Base-by-base conservation (phyloP, 2,113 vertebrate genomes). In the Alosa alosa region DNA sequence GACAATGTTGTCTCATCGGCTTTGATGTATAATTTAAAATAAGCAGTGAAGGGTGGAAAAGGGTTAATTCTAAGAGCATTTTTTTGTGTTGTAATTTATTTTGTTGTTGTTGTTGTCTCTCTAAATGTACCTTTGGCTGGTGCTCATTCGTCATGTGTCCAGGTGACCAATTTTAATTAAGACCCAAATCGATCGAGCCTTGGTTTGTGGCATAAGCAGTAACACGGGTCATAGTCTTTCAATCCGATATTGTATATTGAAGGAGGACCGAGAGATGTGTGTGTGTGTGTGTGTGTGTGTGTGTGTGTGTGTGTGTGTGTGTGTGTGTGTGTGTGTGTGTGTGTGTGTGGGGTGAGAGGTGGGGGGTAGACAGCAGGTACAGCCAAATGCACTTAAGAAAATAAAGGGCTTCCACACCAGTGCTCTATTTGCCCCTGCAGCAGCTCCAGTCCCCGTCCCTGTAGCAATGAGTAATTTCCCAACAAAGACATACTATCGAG, bases 231-330 rank as follows among this genome's bases (percentile, higher is more conserved):
- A 72, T 72, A n/a, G 64, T 31, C n/a, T 72, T 31, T 72, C 64
- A 72, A 72, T n/a, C 9, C 64, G n/a, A 78, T 78, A 39, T 75
- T 39, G 9, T 39, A 15, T 75, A 36, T 78, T 78, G 72, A 78
- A 11, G 15, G 31, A 39, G 72, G 72, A 13, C 11, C 10, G 4
- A 72, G 8, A 78, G 31, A 39, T 68, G 60, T 25, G 60, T 68
- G 64, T 72, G 64, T 72, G 64, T 31, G n/a, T 72, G n/a, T 72
- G 64, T 72, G 64, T 72, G 64, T 72, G 64, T 64, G 64, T 72
- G 64, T 72, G 64, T 72, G 64, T 72, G 64, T 72, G n/a, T 72
- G 64, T 31, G n/a, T 72, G n/a, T 72, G 64, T 72, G 64, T 72
- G 64, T 72, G 64, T 64, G 64, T 72, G 64, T 72, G 64, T 72